These are phyloP conservation scores for Ptychodera flava DNA, from an alignment of 35 echinoderm and acorn worm species.

Conservation along the genomic window DNA sequence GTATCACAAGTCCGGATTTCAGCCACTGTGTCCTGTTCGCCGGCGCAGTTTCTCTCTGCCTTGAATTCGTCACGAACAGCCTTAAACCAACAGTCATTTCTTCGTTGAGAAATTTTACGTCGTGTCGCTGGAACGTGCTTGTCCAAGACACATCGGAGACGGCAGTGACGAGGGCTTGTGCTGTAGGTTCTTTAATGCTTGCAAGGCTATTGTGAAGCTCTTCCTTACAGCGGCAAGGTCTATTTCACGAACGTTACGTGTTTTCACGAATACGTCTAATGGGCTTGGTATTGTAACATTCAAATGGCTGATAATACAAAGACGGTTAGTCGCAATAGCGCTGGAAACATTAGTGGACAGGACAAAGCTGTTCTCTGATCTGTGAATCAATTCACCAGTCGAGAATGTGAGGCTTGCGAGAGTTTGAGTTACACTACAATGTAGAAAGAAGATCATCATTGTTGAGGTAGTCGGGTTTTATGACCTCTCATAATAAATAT, in stretches of 20 bases:
- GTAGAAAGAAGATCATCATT: background rate
- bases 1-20: background rate
- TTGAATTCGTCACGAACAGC: background rate
- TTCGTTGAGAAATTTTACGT: background rate
- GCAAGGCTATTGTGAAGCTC: background rate
- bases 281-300: background rate
- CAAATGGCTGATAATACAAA: background rate
- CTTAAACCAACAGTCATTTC: background rate
- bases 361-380: background rate
- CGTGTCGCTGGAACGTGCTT: background rate
- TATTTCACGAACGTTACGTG: background rate
- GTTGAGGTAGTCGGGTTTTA: background rate
- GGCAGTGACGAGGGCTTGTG: background rate
- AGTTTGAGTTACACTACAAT: background rate
- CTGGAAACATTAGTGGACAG: too few species aligned
- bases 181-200: background rate
- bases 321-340: background rate
- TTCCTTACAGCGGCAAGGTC: background rate
- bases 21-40: background rate
- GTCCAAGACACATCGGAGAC: background rate
- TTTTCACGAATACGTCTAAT: background rate
- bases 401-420: background rate
- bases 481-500: background rate
- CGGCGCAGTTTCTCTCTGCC: background rate
- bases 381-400: background rate